Percentiles rank a stretch among this genome's conserved stretches.
Conservation (phyloP, 2,888 invertebrate species). For the Caenorhabditis sulstoni region DNA sequence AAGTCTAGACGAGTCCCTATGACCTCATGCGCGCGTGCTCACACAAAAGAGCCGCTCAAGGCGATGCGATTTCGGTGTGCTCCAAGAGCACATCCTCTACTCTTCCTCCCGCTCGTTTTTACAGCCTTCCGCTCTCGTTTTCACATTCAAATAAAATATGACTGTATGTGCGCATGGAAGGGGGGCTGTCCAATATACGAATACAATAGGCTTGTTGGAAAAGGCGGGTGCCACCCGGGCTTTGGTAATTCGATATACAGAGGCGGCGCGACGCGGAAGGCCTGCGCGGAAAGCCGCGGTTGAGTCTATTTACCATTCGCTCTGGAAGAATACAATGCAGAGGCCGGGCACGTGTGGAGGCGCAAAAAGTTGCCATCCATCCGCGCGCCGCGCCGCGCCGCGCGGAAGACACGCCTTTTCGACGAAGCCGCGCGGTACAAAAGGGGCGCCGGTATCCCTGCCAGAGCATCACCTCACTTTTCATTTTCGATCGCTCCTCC, state of each 20-base stretch:
- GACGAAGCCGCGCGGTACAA: constrained; percentile 26
- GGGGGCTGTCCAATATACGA: too few species aligned
- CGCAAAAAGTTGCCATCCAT: constrained; percentile 41
- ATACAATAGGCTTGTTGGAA: constrained; percentile 42
- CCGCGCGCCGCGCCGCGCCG: too few species aligned
- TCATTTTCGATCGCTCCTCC: too few species aligned
- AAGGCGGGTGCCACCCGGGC: constrained; percentile 20
- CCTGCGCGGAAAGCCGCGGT: constrained; percentile 22
- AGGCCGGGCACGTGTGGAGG: constrained; percentile 21
- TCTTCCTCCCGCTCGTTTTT: too few species aligned
- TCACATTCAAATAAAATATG: constrained; percentile 35
- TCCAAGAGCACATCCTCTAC: too few species aligned
- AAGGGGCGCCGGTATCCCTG: constrained; percentile 13
- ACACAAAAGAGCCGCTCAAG: too few species aligned
- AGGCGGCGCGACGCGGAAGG: constrained; percentile 12
- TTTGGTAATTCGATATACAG: constrained; percentile 44
- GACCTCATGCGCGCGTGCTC: constrained; percentile 33
- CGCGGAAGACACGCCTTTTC: constrained; percentile 23
- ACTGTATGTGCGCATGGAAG: constrained; percentile 30
- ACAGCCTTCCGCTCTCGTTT: constrained; percentile 7
- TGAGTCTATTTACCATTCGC: constrained; percentile 18
- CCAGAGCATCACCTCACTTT: too few species aligned
- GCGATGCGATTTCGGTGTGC: too few species aligned
- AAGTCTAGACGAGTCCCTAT: too few species aligned
- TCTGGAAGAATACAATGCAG: constrained; percentile 28